Base-by-base conservation (phyloP, 2,113 vertebrate genomes). In the Micronycteris hirsuta region DNA sequence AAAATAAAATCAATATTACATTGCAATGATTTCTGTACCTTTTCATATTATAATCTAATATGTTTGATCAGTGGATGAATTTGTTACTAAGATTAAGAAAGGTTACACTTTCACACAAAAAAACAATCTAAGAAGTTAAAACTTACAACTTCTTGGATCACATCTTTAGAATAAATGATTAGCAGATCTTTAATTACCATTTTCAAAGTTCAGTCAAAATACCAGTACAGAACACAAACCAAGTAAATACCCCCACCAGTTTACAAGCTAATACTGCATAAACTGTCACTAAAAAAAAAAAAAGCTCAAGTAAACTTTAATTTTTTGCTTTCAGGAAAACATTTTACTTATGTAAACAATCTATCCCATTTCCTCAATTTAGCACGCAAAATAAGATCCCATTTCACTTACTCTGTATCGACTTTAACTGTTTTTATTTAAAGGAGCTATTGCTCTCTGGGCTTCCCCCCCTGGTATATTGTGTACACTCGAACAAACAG, bases 181-280 rank as follows among this genome's bases (percentile, higher is more conserved):
- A 94, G 52, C 33, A 94, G 16, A 68, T 82, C 63, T 97, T 89
- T 82, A 58, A 45, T 52, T 86, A 52, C 17, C n/a, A 65, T 14
- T 93, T 89, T 92, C 45, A 91, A 86, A 63, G 15, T 77, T 77
- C 49, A 74, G 63, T 96, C 33, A 92, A 86, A 96, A 74, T 52
- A 58, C 26, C 15, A 10, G 52, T 86, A 82, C 36, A 63, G 81
- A 91, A 56, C 4, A 47, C 16, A 41, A 87, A 77, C 33, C 26
- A 58, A 52, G 20, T 63, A 83, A 68, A 63, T 63, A 76, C 41
- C 26, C 65, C 61, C 3, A 28, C 20, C 38, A 43, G 47, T 70
- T 76, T 95, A 73, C 26, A 85, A 90, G 45, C 41, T 58, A 67
- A 28, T 22, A 14, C 7, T 47, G 17, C 41, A 70, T 2, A 28